Base-by-base conservation (phyloP, 2,888 invertebrate species). In the Ichneumoninae sp. region DNA sequence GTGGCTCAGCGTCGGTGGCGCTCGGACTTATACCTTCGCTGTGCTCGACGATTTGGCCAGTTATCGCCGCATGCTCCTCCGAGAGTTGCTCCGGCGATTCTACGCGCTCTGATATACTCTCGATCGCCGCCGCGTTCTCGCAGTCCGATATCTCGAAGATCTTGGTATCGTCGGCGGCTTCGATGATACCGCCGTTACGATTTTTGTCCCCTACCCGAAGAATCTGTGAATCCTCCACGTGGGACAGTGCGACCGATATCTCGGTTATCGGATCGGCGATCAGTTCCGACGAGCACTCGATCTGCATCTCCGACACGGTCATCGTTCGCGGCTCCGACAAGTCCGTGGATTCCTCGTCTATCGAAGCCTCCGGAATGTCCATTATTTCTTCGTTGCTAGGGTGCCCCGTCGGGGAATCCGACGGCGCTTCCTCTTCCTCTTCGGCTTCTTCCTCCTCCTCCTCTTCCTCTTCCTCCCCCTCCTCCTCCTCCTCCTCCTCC, bases 61-160 rank as follows among this genome's bases (percentile, higher is more conserved):
- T 54, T 26, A 86, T 80, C 33, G 74, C 71, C 19, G 54, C 54
- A 7, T 83, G 83, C 13, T 88, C 87, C 6, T 81, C 84, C 44
- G 85, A 57, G 52, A 88, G 69, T 75, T 83, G 74, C 50, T 81
- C 82, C n/a, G 76, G 71, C 47, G 87, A 76, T 52, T 82, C 84
- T 16, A 79, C 69, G 30, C 66, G 70, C 33, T 85, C 68, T 30
- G 83, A 80, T 82, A 86, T 88, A 60, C 87, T 89, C 70, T 88
- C 90, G 6, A 90, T 88, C 8, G 89, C 88, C 6, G 86, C 88
- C 1, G 88, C 87, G 19, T 88, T 88, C 70, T 91, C 90, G 54
- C 91, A 91, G 36, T 91, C 90, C 5, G 90, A 87, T 57, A 91
- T 89, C 36, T 90, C 89, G 82, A 89, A 91, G 50, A 91, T 90